Evolutionary conservation across 2,113 vertebrate species (phyloP).

Genomic region (Solenodon paradoxus): DNA sequence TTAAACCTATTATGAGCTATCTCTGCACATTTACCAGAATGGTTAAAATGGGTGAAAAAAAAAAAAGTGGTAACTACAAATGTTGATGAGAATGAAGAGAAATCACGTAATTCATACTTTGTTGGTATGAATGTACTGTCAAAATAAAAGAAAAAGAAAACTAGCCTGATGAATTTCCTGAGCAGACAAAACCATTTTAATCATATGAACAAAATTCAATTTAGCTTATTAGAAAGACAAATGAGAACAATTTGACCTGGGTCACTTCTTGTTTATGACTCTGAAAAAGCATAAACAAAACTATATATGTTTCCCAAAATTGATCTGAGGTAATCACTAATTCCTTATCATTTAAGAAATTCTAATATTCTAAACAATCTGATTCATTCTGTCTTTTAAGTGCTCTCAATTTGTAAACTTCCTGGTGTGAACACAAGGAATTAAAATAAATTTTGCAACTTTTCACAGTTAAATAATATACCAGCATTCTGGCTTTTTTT

Average conservation of each 20-base stretch:
- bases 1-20: background rate
- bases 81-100: background rate
- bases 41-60: background rate
- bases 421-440: background rate
- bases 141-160: background rate
- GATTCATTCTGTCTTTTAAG: background rate
- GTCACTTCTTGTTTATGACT: background rate
- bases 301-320: background rate
- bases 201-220: background rate
- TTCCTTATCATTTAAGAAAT: background rate
- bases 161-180: background rate
- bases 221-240: background rate
- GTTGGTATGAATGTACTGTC: background rate
- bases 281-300: background rate
- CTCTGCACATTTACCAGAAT: background rate
- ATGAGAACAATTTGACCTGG: background rate
- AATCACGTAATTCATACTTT: background rate
- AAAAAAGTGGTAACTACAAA: background rate
- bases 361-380: background rate
- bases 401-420: background rate
- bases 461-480: background rate
- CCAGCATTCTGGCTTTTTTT: background rate
- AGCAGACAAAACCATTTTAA: background rate
- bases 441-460: background rate
- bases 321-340: background rate